A percentile compares a stretch with the other conserved stretches of the same genome.
Conservation (phyloP, 1,140 invertebrate genomes). For the Orius insidiosus region DNA sequence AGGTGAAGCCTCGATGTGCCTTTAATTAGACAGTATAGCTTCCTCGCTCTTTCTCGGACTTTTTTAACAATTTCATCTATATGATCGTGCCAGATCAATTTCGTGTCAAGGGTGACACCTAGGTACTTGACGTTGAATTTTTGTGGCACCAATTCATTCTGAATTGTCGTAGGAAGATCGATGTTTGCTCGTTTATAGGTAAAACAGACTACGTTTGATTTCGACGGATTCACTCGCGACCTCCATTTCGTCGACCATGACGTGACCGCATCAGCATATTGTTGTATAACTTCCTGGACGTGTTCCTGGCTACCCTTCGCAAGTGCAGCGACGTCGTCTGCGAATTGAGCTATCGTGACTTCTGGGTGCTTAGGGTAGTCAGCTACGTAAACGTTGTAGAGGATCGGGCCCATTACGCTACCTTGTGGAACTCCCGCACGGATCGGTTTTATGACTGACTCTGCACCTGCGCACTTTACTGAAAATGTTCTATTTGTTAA, state of each 20-base stretch:
- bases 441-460: background rate
- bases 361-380: conserved; percentile 21
- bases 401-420: conserved; percentile 20
- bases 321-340: too few relatives aligned
- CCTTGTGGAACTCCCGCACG: conserved; percentile 23
- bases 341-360: conserved; percentile 20
- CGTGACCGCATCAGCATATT: conserved; percentile 15
- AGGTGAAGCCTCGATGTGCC: too few relatives aligned
- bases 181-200: conserved; percentile 18
- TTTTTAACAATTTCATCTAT: background rate
- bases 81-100: conserved; percentile 2
- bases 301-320: conserved; percentile 13
- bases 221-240: conserved; percentile 21
- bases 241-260: conserved; percentile 21
- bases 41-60: background rate
- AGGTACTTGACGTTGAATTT: conserved; percentile 18
- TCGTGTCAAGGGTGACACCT: conserved; percentile 21
- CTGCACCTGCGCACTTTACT: background rate
- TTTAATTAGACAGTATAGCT: too few relatives aligned
- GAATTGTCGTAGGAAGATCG: too few relatives aligned
- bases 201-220: conserved; percentile 22
- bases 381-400: conserved; percentile 22
- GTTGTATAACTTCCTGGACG: conserved; percentile 18
- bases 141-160: too few relatives aligned
- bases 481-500: background rate